Base-by-base conservation (phyloP, 2,888 invertebrate species). In the Dicyrtoma fusca region DNA sequence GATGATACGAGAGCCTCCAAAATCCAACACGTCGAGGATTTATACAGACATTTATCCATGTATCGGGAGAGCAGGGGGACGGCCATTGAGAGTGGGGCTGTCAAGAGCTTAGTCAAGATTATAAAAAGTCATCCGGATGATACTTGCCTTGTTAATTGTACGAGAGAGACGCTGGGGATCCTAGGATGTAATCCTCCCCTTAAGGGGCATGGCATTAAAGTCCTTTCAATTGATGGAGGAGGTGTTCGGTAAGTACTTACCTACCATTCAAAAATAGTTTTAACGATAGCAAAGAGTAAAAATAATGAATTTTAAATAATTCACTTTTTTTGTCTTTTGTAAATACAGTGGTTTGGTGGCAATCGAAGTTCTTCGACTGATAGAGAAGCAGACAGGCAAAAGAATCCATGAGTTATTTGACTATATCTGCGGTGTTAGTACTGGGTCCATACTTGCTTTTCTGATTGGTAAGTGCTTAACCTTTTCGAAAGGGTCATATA, bases 151-250 rank as follows among this genome's bases (percentile, higher is more conserved):
- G 69, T 76, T 13, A 75, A 77, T 68, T 61, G 73, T 26, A 59
- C 78, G 2, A 17, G 85, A 76, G 86, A 88, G 86, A 89, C 89
- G 74, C 83, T 90, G 82, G 88, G 91, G 0, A 83, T 92, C 73
- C 83, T 93, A 77, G 94, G 94, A 0, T 87, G 91, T 82, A 83
- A 87, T 0, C 88, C 88, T 61, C 89, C 92, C 5, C 86, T 91
- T 4, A 87, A 87, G 71, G 89, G 89, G 0, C 86, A 87, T 34
- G 95, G 95, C 0, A 90, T 95, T 61, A 86, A 91, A 82, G 88
- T 96, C 70, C 86, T 96, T 65, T 86, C 92, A 0, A 91, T 96
- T 81, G 95, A 96, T 85, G 96, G 96, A 1, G 95, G 96, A 55
- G 95, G 95, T 62, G 90, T 92, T 74, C 84, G 86, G 86, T 86